Conservation (phyloP, 2,797 vertebrate species). For the Dallia pectoralis region DNA sequence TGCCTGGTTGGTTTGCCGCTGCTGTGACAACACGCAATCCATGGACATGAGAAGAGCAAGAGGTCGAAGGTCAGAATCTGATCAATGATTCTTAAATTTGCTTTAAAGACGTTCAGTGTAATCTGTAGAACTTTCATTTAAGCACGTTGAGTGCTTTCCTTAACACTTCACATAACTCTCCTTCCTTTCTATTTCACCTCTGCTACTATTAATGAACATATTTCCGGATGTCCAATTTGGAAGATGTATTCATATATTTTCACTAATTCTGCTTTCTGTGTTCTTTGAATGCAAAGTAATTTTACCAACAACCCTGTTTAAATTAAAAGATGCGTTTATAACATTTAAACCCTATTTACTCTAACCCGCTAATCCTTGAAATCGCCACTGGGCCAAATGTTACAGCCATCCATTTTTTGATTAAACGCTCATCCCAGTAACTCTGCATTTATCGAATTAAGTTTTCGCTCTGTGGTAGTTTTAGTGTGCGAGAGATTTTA, state of each 20-base stretch:
- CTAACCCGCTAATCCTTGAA: no score
- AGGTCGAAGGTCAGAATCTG: conserved; percentile 97
- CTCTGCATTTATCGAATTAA: no score
- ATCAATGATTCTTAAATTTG: conserved; percentile 74
- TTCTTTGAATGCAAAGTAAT: background rate
- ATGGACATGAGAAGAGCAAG: conserved; percentile 81
- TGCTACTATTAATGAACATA: conserved; percentile 18
- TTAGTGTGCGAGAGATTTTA: background rate
- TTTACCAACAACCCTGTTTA: background rate
- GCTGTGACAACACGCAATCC: conserved; percentile 85
- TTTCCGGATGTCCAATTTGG: background rate
- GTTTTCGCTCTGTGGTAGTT: background rate
- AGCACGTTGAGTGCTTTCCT: background rate
- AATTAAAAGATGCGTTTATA: no score
- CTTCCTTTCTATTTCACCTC: background rate
- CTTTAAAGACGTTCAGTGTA: conserved; percentile 28
- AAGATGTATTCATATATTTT: background rate
- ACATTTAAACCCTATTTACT: no score
- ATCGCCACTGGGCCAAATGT: no score
- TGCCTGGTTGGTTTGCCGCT: conserved; percentile 91
- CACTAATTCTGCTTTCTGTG: background rate
- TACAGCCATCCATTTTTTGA: no score
- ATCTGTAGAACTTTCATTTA: background rate
- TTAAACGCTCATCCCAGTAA: no score
- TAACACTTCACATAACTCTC: no score